phyloP scores from a whole-genome alignment of 2,113 vertebrate genomes.

The Oxyura jamaicensis region DNA sequence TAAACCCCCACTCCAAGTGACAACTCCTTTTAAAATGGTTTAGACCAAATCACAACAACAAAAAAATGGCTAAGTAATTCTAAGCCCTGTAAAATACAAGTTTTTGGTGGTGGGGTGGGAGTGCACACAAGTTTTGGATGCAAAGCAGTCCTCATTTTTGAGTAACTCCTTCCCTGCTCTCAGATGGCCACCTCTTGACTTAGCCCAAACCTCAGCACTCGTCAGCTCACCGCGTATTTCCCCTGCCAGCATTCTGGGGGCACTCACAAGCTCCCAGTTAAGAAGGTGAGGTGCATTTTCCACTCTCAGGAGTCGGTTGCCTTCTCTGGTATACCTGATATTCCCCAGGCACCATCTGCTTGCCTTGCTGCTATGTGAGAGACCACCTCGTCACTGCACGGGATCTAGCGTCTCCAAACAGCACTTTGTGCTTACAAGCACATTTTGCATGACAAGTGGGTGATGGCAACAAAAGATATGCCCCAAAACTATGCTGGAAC shows the following conservation, averaged over 20 bases:
- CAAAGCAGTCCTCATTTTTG: background rate
- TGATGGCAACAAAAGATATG: background rate
- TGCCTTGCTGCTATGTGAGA: background rate
- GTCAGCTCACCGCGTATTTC: fast-evolving
- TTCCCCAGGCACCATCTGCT: fast-evolving
- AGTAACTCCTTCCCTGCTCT: background rate
- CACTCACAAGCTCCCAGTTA: background rate
- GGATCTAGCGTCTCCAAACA: background rate
- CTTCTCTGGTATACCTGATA: background rate
- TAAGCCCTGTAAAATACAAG: background rate
- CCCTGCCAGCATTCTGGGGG: background rate
- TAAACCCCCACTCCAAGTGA: background rate
- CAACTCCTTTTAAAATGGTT: background rate
- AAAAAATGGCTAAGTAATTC: background rate
- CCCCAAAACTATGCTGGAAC: background rate
- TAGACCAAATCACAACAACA: background rate
- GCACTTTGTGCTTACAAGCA: background rate
- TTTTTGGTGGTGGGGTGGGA: background rate
- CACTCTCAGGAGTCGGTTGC: background rate
- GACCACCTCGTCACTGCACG: background rate
- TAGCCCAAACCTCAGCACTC: background rate
- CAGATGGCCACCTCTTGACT: background rate
- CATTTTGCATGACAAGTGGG: background rate
- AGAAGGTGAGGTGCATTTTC: background rate
- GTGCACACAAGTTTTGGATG: background rate